Base-by-base conservation (phyloP, 1,140 invertebrate genomes). In the Micrasema minimum region DNA sequence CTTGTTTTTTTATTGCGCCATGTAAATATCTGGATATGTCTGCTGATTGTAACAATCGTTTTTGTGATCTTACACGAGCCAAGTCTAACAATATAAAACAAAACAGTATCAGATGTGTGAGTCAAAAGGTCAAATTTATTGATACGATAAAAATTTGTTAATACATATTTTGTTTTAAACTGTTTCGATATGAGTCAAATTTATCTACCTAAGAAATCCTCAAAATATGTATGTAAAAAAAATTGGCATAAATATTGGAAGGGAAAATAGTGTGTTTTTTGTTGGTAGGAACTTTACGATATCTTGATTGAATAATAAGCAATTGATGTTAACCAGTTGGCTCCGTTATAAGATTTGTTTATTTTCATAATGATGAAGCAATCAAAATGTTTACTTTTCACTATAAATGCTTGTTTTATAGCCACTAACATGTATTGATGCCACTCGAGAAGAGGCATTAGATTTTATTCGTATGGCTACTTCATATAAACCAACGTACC, bases 11-110 rank as follows among this genome's bases (percentile, higher is more conserved):
- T 31, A 31, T 31, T 31, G 26, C 3, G 2, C 26, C 2, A 31
- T 31, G 26, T 31, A 31, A 14, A 31, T 23, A 41, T 59, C 55
- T 11, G 35, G 55, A 59, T 59, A 5, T 12, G 55, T 59, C 55
- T 59, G 35, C 37, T 38, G 37, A 59, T 59, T 59, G 37, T 20
- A 59, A 38, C 35, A 59, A 59, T 59, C 16, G 37, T 59, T 59
- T 59, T 38, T 20, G 12, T 43, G 37, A 59, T 59, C 35, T 59
- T 43, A 9, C 20, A 7, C 26, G 26, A 31, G 7, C 26, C 26
- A 31, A 31, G 26, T 31, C 26, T 31, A 31, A 31, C 26, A 31
- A 31, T 31, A 31, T 31, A 31, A 31, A 4, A 31, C 41, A 11
- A 45, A 45, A 45, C 14, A 45, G 41, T 16, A 45, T 45, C 41